Conservation (phyloP, 2,797 vertebrate genomes). For the Manis pentadactyla region DNA sequence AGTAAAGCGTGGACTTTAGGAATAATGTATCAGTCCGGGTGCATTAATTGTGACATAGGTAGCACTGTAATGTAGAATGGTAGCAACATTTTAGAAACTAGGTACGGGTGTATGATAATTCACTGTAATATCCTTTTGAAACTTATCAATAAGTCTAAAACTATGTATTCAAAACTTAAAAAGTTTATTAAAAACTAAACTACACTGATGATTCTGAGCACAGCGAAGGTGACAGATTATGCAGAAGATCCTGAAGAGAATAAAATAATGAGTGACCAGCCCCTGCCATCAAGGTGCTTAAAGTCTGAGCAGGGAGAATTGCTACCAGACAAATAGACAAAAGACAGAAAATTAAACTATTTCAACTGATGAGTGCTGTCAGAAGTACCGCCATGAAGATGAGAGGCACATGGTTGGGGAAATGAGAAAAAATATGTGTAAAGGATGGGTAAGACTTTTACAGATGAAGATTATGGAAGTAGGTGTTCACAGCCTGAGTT, state of each 20-base stretch:
- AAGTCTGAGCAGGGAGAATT: too few species aligned
- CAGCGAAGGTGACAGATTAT: accelerated
- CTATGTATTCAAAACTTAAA: neutral
- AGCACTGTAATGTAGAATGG: accelerated
- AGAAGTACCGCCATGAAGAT: neutral
- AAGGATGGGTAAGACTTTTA: neutral
- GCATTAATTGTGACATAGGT: neutral
- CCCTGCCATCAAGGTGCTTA: too few species aligned
- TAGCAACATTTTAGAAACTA: too few species aligned
- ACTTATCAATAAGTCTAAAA: neutral
- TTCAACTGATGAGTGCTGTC: accelerated
- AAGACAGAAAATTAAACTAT: neutral
- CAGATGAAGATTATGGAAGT: neutral
- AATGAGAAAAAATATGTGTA: neutral
- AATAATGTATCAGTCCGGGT: accelerated
- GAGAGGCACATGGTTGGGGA: neutral
- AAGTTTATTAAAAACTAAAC: neutral
- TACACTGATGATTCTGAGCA: neutral
- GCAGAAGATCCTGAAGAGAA: neutral
- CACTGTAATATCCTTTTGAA: neutral
- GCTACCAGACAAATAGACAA: neutral
- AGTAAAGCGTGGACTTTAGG: neutral
- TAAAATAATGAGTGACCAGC: neutral
- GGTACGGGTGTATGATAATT: accelerated
- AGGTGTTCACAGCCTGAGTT: neutral